Percentiles rank a stretch among this genome's conserved stretches.
These are phyloP conservation scores for Ornithoptera priamus DNA, from an alignment of 2,888 invertebrate species.

Conservation along the genomic window DNA sequence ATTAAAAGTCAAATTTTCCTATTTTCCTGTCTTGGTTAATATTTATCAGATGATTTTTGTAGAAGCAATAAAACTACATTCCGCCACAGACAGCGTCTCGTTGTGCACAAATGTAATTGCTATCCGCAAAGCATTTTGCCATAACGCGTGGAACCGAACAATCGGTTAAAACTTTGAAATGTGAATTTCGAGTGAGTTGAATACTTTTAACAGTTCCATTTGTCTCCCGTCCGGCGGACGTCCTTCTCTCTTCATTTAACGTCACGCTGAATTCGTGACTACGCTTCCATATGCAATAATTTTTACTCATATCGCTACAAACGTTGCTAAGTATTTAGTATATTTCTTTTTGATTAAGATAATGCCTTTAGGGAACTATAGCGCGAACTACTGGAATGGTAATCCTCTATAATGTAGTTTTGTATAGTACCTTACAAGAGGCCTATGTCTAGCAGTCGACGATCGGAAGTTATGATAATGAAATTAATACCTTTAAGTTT, in stretches of 20 bases:
- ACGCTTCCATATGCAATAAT: background rate
- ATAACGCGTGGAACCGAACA: background rate
- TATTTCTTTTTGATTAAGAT: background rate
- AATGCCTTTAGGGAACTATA: background rate
- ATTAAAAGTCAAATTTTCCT: too few relatives aligned
- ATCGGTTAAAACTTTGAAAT: constrained; percentile 11
- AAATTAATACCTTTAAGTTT: too few relatives aligned
- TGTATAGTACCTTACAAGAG: too few relatives aligned
- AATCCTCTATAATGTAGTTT: too few relatives aligned
- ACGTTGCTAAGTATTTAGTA: too few relatives aligned
- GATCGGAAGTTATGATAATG: too few relatives aligned
- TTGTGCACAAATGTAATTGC: background rate
- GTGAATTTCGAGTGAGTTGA: constrained; percentile 21
- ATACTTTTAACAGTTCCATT: constrained; percentile 23
- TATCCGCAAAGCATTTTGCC: background rate
- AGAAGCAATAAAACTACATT: too few relatives aligned
- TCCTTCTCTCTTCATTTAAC: constrained; percentile 26
- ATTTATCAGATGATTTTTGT: too few relatives aligned
- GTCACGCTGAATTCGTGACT: background rate
- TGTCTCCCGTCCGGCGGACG: constrained; percentile 14
- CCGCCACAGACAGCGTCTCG: background rate
- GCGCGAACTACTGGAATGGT: too few relatives aligned
- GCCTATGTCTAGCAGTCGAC: too few relatives aligned
- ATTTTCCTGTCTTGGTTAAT: too few relatives aligned
- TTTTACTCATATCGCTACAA: too few relatives aligned